Evolutionary conservation across 2,113 vertebrate species (phyloP), one percentile per base, ranked within the genome.

Genomic region (Corynorhinus townsendii): DNA sequence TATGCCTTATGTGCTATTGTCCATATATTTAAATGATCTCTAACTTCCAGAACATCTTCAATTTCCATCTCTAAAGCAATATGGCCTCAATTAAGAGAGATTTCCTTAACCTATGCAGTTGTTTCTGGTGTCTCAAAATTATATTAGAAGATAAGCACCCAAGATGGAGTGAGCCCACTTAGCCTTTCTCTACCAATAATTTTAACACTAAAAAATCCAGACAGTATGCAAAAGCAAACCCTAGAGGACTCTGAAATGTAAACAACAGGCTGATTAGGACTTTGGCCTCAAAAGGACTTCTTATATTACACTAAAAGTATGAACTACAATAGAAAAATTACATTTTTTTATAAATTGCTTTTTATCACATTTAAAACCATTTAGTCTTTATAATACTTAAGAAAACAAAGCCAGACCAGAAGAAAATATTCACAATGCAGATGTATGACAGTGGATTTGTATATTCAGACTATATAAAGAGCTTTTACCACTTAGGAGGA

Each of bases 311-410:
- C 8, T 80, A 80, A 75, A 87, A 59, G 4, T 45, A 62, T 7
- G 84, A 96, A 68, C 8, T 79, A 9, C 43, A 38, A 86, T 4
- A 72, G 35, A 62, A 94, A 85, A 14, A 24, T 1, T 66, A 66
- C 52, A 14, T 28, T 69, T 84, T 77, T 19, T 30, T 17, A 47
- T 62, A 19, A 59, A 56, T 84, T 80, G 33, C 4, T 8, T 75
- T 77, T 89, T 62, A 73, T 80, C 14, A 84, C 86, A 72, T 47
- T 76, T 89, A 30, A 68, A 91, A 95, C 7, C 2, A 47, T 68
- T 66, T 83, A 64, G 2, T 62, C 68, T 62, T 94, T 77, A 15
- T 77, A 81, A 96, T 47, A 81, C 24, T 76, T 88, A 84, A 96
- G 49, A 90, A 92, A 80, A 87, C 26, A 69, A 91, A 66, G 8